phyloP scores from a whole-genome alignment of 1,140 invertebrate genomes.

The Bicyclus anynana region DNA sequence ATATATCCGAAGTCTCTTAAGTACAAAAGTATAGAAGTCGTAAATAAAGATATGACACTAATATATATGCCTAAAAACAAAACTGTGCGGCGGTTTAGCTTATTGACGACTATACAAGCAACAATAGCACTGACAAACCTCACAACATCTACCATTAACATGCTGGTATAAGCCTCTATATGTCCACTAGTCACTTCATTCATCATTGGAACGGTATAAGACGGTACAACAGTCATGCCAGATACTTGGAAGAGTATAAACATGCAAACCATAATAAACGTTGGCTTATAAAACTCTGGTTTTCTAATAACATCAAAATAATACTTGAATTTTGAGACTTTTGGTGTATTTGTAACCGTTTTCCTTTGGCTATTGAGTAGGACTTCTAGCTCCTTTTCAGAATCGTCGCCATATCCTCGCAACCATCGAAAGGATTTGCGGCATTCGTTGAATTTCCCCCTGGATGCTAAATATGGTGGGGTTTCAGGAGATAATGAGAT shows the following conservation, averaged over 20 bases:
- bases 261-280: constrained; percentile 69
- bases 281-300: constrained; percentile 67
- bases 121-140: constrained; percentile 56
- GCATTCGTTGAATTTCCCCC: constrained; percentile 45
- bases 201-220: constrained; percentile 65
- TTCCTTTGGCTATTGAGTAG: constrained; percentile 53
- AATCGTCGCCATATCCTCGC: constrained; percentile 42
- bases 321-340: constrained; percentile 37
- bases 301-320: constrained; percentile 39
- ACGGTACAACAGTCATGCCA: constrained; percentile 65
- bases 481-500: constrained; percentile 60
- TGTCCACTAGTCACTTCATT: constrained; percentile 43
- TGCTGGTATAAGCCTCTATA: constrained; percentile 49
- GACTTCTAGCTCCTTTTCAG: constrained; percentile 59
- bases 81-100: constrained; percentile 50
- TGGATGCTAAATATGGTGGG: constrained; percentile 57
- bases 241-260: constrained; percentile 66
- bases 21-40: constrained; percentile 47
- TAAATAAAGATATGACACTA: constrained; percentile 46
- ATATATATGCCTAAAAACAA: constrained; percentile 57
- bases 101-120: constrained; percentile 60
- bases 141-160: constrained; percentile 63
- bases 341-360: constrained; percentile 9
- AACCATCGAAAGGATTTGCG: constrained; percentile 56
- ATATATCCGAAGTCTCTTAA: constrained; percentile 53